A percentile compares a stretch with the other conserved stretches of the same genome.
Evolutionary conservation across 2,797 vertebrate genomes (phyloP).

Genomic region (Ctenopoma multispine): DNA sequence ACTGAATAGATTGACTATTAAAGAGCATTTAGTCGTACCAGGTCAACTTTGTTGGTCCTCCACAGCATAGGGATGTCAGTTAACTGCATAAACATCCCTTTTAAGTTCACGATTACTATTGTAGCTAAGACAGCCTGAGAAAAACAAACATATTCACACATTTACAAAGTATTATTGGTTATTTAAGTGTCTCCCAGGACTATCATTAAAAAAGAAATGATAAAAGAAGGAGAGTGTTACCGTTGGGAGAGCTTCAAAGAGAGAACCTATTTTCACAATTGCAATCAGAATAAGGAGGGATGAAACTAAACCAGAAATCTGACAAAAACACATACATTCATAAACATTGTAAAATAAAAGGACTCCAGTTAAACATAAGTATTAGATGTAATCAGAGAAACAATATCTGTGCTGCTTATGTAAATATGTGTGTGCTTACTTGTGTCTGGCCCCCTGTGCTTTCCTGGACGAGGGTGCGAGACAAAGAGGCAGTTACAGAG

Average conservation of each 20-base stretch:
- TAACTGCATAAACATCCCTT: conserved; percentile 93
- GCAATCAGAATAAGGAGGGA: conserved; percentile 90
- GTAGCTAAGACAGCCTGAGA: conserved; percentile 90
- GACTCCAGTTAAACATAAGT: background rate
- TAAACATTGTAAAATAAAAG: background rate
- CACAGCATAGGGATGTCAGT: conserved; percentile 86
- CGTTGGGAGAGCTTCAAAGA: conserved; percentile 93
- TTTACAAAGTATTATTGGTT: background rate
- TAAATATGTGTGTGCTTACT: conserved; percentile 74
- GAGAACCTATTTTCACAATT: conserved; percentile 91
- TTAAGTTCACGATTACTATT: conserved; percentile 91
- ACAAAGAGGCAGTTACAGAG: conserved; percentile 93
- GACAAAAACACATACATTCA: conserved; percentile 30
- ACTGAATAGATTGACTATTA: conserved; percentile 2
- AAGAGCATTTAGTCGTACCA: conserved; percentile 80
- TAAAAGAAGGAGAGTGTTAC: conserved; percentile 70
- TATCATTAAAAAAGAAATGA: conserved; percentile 1
- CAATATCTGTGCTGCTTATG: conserved; percentile 3
- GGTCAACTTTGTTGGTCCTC: conserved; percentile 87
- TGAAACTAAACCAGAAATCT: conserved; percentile 84
- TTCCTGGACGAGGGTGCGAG: conserved; percentile 93
- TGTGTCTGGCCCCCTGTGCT: conserved; percentile 93
- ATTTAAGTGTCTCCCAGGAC: background rate
- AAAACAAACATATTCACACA: conserved; percentile 1
- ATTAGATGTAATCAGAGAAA: background rate